A percentile compares a stretch with the other conserved stretches of the same genome.
Evolutionary conservation across 2,888 invertebrate species (phyloP).

Genomic region (Malachius bipustulatus): DNA sequence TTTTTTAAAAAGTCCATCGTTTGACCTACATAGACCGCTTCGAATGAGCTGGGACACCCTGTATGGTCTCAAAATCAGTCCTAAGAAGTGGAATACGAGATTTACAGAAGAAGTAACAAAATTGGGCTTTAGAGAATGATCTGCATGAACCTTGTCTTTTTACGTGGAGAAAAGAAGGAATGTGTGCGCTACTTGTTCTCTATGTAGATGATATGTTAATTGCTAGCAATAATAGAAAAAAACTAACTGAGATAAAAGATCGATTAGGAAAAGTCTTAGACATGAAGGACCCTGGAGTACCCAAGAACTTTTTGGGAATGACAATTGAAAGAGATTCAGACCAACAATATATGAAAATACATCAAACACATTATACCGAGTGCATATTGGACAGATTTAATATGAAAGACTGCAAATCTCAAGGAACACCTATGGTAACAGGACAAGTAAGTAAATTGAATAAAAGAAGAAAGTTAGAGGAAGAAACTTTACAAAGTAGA

Average conservation of each 20-base stretch:
- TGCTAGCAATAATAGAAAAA: slow-evolving; percentile 15
- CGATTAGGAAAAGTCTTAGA: slow-evolving; percentile 16
- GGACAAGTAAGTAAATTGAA: no score
- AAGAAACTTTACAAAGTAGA: no score
- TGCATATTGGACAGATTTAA: no score
- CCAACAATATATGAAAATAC: no score
- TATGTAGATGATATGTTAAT: slow-evolving; percentile 19
- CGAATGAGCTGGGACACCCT: no score
- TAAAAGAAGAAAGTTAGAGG: no score
- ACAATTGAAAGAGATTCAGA: slow-evolving; percentile 17
- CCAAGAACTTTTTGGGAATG: slow-evolving; percentile 18
- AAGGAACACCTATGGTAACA: no score
- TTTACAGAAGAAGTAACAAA: slow-evolving; percentile 17
- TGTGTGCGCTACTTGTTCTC: slow-evolving; percentile 14
- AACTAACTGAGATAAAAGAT: slow-evolving; percentile 13
- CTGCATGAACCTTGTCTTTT: slow-evolving; percentile 18
- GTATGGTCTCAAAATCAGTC: slow-evolving; percentile 17
- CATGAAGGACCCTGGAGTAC: slow-evolving; percentile 18
- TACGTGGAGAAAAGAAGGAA: slow-evolving; percentile 17
- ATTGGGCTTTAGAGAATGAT: slow-evolving; percentile 15
- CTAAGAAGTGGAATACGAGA: slow-evolving; percentile 18
- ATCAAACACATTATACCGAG: no score
- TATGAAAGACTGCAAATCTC: no score
- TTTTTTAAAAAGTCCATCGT: no score
- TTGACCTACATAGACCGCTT: no score